Conservation (phyloP, 2,888 invertebrate genomes). For the Coelinius sp. region DNA sequence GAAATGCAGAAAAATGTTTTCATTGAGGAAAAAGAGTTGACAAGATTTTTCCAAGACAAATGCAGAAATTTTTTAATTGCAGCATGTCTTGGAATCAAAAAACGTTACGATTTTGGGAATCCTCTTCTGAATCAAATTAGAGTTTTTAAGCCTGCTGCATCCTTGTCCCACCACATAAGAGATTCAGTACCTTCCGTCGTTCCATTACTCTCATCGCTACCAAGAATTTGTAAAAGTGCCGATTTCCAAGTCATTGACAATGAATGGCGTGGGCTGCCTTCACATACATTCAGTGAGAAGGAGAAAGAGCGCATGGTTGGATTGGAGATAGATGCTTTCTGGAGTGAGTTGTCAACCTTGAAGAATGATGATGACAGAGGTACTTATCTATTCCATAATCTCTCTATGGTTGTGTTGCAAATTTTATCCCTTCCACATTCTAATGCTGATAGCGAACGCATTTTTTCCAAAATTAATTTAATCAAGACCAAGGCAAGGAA, state of each 20-base stretch:
- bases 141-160: conserved; percentile 31
- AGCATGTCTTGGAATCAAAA: conserved; percentile 26
- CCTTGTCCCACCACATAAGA: not conserved
- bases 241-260: not conserved
- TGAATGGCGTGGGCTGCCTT: conserved; percentile 10
- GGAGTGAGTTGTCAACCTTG: no score
- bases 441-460: no score
- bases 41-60: not conserved
- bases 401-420: no score
- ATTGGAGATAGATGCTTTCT: no score
- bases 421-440: no score
- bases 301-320: no score
- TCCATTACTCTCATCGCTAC: not conserved
- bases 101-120: conserved; percentile 31
- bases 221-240: not conserved
- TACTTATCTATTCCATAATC: no score
- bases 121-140: conserved; percentile 21
- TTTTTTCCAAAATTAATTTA: no score
- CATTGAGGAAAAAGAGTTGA: conserved; percentile 13
- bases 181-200: not conserved
- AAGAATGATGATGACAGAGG: no score
- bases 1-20: conserved; percentile 28
- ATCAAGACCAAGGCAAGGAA: no score
- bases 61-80: conserved; percentile 25
- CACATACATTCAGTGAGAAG: not conserved